Conservation (phyloP, 2,113 vertebrate genomes). For the Datnioides undecimradiatus region DNA sequence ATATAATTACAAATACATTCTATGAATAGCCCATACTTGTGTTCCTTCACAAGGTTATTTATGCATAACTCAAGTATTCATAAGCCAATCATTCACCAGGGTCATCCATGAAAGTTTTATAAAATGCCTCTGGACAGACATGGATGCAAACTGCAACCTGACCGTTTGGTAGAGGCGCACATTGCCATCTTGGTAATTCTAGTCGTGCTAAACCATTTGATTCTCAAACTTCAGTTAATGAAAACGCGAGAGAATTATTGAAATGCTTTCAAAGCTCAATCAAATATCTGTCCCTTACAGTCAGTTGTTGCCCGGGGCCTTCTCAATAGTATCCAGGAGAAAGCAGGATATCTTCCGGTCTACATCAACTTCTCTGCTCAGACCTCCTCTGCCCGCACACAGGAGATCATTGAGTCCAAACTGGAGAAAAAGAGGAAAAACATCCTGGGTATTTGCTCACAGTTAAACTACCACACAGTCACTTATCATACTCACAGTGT, state of each 20-base stretch:
- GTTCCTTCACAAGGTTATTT: not conserved
- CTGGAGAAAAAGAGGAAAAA: constrained; percentile 90
- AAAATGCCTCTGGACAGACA: too few relatives aligned
- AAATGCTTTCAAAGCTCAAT: too few relatives aligned
- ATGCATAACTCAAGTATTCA: too few relatives aligned
- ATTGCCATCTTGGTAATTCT: too few relatives aligned
- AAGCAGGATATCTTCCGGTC: constrained; percentile 84
- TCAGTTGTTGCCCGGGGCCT: constrained; percentile 87
- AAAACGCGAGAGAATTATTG: not conserved
- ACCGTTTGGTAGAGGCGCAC: too few relatives aligned
- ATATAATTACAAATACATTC: not conserved
- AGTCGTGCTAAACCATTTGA: too few relatives aligned
- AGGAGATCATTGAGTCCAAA: constrained; percentile 92
- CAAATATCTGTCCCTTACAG: constrained; percentile 61
- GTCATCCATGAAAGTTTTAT: too few relatives aligned
- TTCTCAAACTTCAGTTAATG: too few relatives aligned
- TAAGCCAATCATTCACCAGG: too few relatives aligned
- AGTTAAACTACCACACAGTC: not conserved
- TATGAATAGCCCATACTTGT: not conserved
- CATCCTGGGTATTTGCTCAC: constrained; percentile 80
- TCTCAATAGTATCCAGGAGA: constrained; percentile 87
- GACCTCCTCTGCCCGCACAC: constrained; percentile 87
- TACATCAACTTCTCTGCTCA: constrained; percentile 91
- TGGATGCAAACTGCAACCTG: too few relatives aligned
- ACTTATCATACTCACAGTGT: not conserved